Percentiles rank a stretch among this genome's conserved stretches.
phyloP scores from a whole-genome alignment of 1,140 invertebrate species.

The Drosophila jambulina region DNA sequence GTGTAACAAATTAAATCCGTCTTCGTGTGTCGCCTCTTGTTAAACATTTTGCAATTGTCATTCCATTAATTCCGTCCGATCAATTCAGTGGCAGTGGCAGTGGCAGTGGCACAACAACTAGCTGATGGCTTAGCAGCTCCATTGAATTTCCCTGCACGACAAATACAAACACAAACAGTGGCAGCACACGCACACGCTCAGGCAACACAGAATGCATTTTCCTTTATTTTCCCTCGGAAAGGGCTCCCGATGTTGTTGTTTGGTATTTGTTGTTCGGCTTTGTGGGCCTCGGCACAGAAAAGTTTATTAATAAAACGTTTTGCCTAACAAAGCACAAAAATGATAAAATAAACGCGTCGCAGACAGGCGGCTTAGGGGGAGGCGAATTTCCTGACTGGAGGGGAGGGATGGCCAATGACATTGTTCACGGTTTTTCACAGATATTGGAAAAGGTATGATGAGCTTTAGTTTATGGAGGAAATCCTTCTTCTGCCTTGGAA shows the following conservation, averaged over 20 bases:
- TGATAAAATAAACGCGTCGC: conserved; percentile 74
- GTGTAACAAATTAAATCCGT: conserved; percentile 38
- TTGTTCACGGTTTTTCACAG: conserved; percentile 39
- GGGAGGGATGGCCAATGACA: conserved; percentile 22
- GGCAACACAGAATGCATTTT: conserved; percentile 34
- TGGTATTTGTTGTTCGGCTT: conserved; percentile 51
- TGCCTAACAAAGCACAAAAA: conserved; percentile 57
- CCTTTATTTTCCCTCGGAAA: conserved; percentile 30
- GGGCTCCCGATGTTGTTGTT: conserved; percentile 33
- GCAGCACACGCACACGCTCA: background rate
- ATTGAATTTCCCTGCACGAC: conserved; percentile 22
- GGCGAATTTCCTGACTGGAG: background rate
- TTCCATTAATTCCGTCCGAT: conserved; percentile 54
- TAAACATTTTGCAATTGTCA: conserved; percentile 36
- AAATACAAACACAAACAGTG: conserved; percentile 4
- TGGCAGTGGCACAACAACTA: conserved; percentile 13
- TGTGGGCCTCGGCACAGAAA: conserved; percentile 40
- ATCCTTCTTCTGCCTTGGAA: background rate
- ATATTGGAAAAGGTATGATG: conserved; percentile 16
- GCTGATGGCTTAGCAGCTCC: conserved; percentile 29
- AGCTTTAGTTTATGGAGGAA: background rate
- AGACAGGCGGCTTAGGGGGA: conserved; percentile 18
- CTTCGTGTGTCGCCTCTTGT: conserved; percentile 14
- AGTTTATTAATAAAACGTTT: conserved; percentile 64
- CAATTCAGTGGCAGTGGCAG: conserved; percentile 15